A percentile compares a stretch with the other conserved stretches of the same genome.
Evolutionary conservation across 1,140 invertebrate genomes (phyloP).

Genomic region (Onthophagus taurus): DNA sequence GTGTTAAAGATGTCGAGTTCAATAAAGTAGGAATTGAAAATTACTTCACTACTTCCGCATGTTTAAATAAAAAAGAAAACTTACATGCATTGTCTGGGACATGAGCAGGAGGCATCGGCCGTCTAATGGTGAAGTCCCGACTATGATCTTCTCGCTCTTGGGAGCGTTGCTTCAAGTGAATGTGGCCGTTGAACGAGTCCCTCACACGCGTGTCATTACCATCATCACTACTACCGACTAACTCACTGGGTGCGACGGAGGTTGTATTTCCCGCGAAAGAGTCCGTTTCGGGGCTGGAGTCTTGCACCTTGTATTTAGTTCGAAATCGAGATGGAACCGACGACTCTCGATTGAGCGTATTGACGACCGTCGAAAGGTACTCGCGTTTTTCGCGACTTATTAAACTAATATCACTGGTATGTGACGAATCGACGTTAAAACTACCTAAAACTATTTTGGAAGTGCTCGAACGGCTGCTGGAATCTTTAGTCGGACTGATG

Average conservation of each 20-base stretch:
- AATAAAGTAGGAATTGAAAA: background rate
- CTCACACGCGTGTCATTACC: background rate
- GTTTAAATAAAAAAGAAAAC: constrained; percentile 14
- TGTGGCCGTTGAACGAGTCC: background rate
- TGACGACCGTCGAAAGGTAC: background rate
- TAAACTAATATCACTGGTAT: constrained; percentile 4
- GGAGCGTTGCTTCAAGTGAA: too few relatives aligned
- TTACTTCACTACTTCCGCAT: background rate
- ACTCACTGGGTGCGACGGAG: background rate
- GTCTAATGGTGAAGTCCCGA: constrained; percentile 17
- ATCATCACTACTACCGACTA: background rate
- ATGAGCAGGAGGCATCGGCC: constrained; percentile 27
- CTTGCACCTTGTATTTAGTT: background rate
- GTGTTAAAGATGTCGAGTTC: background rate
- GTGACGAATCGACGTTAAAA: background rate
- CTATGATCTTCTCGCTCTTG: too few relatives aligned
- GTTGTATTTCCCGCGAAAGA: background rate
- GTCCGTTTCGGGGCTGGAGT: background rate
- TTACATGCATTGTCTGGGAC: constrained; percentile 26
- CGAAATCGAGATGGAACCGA: background rate
- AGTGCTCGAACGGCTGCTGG: constrained; percentile 19
- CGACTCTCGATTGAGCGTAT: constrained; percentile 7
- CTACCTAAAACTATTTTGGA: constrained; percentile 30
- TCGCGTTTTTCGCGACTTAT: constrained; percentile 2
- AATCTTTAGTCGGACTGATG: constrained; percentile 2